These are phyloP conservation scores for Rhopalosiphum padi DNA, from an alignment of 1,140 invertebrate genomes.

Conservation along the genomic window DNA sequence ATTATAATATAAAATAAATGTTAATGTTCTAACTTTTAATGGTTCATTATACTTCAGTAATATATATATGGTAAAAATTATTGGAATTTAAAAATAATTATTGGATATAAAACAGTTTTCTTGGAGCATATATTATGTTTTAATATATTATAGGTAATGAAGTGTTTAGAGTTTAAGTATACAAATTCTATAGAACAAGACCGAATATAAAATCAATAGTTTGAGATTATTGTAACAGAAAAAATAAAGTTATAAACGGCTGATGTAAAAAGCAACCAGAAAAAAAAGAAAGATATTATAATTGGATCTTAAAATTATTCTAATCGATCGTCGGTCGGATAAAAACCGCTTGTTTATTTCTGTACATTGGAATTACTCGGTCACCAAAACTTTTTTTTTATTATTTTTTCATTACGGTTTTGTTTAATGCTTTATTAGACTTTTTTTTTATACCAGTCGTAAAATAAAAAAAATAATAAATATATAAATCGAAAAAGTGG, in stretches of 20 bases:
- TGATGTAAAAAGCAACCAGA: background rate
- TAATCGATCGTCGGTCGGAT: background rate
- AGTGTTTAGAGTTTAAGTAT: background rate
- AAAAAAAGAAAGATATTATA: background rate
- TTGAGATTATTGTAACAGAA: background rate
- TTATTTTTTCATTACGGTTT: background rate
- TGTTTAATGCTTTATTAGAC: background rate
- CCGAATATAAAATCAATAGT: background rate
- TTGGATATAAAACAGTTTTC: background rate
- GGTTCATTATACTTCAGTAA: background rate
- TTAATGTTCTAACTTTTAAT: background rate
- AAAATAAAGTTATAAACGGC: background rate
- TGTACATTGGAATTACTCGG: background rate
- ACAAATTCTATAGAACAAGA: background rate
- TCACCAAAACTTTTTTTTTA: background rate
- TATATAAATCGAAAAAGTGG: background rate
- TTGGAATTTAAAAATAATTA: background rate
- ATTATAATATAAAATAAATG: background rate
- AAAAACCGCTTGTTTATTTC: conserved; percentile 35
- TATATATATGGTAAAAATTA: background rate
- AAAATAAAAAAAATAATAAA: background rate
- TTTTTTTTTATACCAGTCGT: background rate
- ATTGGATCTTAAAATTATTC: conserved; percentile 35
- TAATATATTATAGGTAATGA: too few relatives aligned
- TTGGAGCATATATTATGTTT: background rate